A percentile compares a stretch with the other conserved stretches of the same genome.
phyloP scores from a whole-genome alignment of 2,113 vertebrate genomes.

The Pteronura brasiliensis region DNA sequence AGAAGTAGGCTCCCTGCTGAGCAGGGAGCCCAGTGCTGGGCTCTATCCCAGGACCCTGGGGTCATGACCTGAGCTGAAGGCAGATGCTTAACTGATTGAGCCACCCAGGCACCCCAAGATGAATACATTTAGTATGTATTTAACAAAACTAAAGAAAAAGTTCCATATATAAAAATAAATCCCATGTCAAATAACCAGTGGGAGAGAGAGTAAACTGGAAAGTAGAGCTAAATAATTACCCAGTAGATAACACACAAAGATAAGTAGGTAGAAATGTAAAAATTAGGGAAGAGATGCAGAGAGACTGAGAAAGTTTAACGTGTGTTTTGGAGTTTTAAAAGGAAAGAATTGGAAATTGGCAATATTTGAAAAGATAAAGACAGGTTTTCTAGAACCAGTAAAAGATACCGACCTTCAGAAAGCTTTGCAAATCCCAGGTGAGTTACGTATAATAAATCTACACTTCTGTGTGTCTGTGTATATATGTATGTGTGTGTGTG shows the following conservation, averaged over 20 bases:
- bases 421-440: neutral
- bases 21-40: too few relatives aligned
- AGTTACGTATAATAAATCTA: neutral
- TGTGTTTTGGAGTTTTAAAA: neutral
- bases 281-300: neutral
- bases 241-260: neutral
- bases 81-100: neutral
- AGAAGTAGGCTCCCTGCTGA: too few relatives aligned
- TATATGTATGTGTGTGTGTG: too few relatives aligned
- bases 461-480: neutral
- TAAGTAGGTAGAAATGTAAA: neutral
- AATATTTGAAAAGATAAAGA: neutral
- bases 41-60: neutral
- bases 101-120: neutral
- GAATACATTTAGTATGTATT: neutral
- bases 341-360: neutral
- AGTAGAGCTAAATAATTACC: neutral
- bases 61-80: neutral
- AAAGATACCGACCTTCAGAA: neutral
- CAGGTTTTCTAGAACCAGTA: neutral
- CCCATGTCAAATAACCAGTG: neutral
- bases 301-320: neutral
- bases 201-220: neutral
- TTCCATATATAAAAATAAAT: neutral
- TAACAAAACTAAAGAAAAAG: neutral